Evolutionary conservation across 2,113 vertebrate species (phyloP).

Genomic region (Cardinalis cardinalis): DNA sequence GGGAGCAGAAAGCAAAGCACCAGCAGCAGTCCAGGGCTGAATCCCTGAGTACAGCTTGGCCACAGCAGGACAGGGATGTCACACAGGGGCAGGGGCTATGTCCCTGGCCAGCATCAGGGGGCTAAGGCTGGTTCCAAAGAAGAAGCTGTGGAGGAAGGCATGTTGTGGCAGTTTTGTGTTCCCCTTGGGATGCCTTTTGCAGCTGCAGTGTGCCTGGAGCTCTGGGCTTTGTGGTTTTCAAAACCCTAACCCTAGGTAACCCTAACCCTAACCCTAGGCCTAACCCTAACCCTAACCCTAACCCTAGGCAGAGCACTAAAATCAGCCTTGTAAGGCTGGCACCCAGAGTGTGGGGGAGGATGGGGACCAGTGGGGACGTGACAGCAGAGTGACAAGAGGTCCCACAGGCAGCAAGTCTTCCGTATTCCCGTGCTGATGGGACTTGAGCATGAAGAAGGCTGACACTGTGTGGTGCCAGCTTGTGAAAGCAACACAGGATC

Average conservation of each 20-base stretch:
- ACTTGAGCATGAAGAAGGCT: neutral
- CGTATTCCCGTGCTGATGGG: neutral
- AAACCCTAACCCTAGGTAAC: too few relatives aligned
- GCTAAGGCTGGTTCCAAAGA: too few relatives aligned
- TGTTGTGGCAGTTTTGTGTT: too few relatives aligned
- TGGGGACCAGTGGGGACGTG: neutral
- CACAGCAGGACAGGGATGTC: neutral
- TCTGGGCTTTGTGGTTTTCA: too few relatives aligned
- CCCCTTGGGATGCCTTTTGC: too few relatives aligned
- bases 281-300: too few relatives aligned
- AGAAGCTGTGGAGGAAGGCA: too few relatives aligned
- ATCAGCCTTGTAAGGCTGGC: neutral
- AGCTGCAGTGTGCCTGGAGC: too few relatives aligned
- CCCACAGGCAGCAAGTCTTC: neutral
- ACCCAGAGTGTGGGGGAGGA: neutral
- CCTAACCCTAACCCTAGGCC: too few relatives aligned
- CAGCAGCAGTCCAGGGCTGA: neutral
- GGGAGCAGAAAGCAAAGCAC: neutral
- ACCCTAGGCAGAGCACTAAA: too few relatives aligned
- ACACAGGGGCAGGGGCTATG: neutral
- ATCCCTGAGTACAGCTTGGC: rapidly evolving
- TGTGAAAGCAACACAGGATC: neutral
- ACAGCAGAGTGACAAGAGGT: neutral
- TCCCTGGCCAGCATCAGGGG: neutral
- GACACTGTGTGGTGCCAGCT: neutral